phyloP scores from a whole-genome alignment of 1,140 invertebrate species.

The Camponotus pennsylvanicus region DNA sequence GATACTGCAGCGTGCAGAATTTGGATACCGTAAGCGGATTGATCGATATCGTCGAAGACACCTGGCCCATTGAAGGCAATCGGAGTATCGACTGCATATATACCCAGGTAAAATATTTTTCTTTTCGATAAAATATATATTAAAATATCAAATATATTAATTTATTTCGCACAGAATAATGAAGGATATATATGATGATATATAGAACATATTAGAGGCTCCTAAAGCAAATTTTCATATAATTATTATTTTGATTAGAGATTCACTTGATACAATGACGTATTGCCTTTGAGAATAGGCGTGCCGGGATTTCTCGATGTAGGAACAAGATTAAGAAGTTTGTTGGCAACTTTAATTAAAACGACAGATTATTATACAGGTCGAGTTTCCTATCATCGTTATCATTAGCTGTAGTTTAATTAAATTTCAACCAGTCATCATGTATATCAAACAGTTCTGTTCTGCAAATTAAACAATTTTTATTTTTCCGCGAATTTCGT shows the following conservation, averaged over 20 bases:
- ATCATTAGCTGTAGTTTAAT: slow-evolving; percentile 10
- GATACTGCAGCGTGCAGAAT: slow-evolving; percentile 83
- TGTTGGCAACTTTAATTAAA: slow-evolving; percentile 54
- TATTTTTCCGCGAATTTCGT: background rate
- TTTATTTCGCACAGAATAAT: background rate
- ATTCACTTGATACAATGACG: background rate
- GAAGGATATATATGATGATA: background rate
- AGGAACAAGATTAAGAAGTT: slow-evolving; percentile 38
- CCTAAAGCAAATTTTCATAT: background rate
- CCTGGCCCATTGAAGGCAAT: slow-evolving; percentile 84
- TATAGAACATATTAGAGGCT: background rate
- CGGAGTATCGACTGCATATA: slow-evolving; percentile 83
- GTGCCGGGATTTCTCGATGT: background rate
- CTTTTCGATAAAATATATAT: background rate
- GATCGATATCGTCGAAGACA: slow-evolving; percentile 84
- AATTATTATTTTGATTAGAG: slow-evolving; percentile 35
- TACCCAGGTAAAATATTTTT: slow-evolving; percentile 80
- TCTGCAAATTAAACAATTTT: no score
- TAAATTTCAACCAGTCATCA: slow-evolving; percentile 19
- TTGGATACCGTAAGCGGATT: slow-evolving; percentile 84
- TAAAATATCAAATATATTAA: slow-evolving; percentile 5
- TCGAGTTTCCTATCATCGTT: slow-evolving; percentile 13
- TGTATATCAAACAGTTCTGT: background rate
- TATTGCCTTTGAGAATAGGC: slow-evolving; percentile 2
- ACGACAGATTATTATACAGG: slow-evolving; percentile 28